Conservation (phyloP, 2,113 vertebrate genomes). For the Burhinus oedicnemus region DNA sequence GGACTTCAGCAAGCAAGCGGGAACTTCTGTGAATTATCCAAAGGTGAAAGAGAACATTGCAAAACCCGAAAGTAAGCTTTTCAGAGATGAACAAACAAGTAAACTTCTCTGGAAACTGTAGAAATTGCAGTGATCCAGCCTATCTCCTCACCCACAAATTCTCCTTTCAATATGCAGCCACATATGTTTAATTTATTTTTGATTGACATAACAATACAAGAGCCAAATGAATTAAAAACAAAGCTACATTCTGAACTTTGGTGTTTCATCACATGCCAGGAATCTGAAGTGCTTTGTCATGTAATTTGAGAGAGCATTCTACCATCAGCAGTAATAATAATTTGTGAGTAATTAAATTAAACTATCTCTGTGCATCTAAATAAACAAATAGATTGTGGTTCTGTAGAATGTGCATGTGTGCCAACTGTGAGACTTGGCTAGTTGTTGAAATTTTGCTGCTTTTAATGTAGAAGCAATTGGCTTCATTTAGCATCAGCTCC, state of each 20-base stretch:
- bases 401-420: not conserved
- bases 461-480: not conserved
- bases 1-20: not conserved
- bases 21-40: not conserved
- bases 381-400: slow-evolving; percentile 68
- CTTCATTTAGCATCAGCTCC: not conserved
- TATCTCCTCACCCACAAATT: slow-evolving; percentile 25
- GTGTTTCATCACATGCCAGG: slow-evolving; percentile 50
- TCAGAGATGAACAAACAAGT: not conserved
- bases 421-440: slow-evolving; percentile 38
- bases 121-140: slow-evolving; percentile 8
- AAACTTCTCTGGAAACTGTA: not conserved
- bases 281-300: slow-evolving; percentile 10
- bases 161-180: not conserved
- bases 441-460: not conserved
- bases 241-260: not conserved
- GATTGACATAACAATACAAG: slow-evolving; percentile 40
- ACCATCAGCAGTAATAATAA: slow-evolving; percentile 32
- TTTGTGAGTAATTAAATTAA: slow-evolving; percentile 63
- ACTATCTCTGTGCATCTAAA: slow-evolving; percentile 64
- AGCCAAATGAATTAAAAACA: slow-evolving; percentile 32
- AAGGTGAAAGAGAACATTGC: not conserved
- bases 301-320: slow-evolving; percentile 10
- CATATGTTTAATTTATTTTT: slow-evolving; percentile 57
- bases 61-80: not conserved